Conservation (phyloP, 2,797 vertebrate genomes). For the Bovichtus diacanthus region DNA sequence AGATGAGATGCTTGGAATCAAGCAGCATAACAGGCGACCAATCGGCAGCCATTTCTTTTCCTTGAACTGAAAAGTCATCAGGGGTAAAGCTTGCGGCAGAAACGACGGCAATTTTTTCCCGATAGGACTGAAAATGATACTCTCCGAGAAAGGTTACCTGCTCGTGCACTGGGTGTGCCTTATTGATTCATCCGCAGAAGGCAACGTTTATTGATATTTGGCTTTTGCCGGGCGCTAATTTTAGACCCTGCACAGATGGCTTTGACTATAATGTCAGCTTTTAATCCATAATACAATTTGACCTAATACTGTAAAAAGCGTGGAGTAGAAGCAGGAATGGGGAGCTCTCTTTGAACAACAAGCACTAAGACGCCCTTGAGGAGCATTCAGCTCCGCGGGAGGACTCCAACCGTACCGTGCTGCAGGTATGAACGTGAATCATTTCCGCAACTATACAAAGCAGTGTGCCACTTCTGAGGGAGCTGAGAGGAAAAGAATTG, state of each 20-base stretch:
- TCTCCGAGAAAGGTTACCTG: conserved; percentile 48
- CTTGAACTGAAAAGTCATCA: conserved; percentile 19
- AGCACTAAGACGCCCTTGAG: conserved; percentile 20
- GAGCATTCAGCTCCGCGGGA: conserved; percentile 17
- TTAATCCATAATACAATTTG: conserved; percentile 19
- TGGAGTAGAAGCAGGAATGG: background rate
- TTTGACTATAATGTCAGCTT: conserved; percentile 23
- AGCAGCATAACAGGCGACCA: background rate
- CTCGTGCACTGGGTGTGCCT: background rate
- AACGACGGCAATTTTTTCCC: conserved; percentile 11
- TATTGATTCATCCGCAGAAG: conserved; percentile 45
- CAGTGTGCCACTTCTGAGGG: conserved; percentile 29
- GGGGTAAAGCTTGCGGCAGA: conserved; percentile 6
- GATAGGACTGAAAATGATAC: background rate
- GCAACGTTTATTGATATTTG: conserved; percentile 42
- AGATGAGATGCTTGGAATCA: conserved; percentile 19
- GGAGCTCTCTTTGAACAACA: conserved; percentile 18
- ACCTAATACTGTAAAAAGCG: conserved; percentile 24
- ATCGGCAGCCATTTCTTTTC: background rate
- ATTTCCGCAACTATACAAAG: conserved; percentile 7
- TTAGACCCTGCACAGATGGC: background rate
- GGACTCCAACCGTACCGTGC: background rate
- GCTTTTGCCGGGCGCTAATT: conserved; percentile 14
- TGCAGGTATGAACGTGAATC: conserved; percentile 39
- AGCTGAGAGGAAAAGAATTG: conserved; percentile 11